Conservation (phyloP, 2,113 vertebrate species). For the Zingel zingel region DNA sequence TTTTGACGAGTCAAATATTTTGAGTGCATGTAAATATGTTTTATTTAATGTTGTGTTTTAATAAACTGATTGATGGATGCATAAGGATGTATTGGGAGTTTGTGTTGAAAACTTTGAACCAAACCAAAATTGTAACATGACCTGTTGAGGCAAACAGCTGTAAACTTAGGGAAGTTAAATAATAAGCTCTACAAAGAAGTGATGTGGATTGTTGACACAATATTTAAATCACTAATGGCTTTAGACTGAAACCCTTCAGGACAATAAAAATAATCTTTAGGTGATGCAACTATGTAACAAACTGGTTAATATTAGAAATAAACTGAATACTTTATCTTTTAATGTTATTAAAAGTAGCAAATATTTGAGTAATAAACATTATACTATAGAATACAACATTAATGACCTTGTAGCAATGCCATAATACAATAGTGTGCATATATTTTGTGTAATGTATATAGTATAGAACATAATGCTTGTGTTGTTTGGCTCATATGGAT, state of each 20-base stretch:
- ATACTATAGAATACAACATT: not conserved
- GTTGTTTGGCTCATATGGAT: not conserved
- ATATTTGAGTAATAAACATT: not conserved
- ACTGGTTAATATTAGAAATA: not conserved
- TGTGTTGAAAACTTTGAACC: not conserved
- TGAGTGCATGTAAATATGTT: constrained; percentile 82
- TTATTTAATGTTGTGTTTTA: constrained; percentile 82
- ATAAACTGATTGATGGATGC: constrained; percentile 71
- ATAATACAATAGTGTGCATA: too few species aligned
- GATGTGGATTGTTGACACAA: not conserved
- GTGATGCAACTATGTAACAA: not conserved
- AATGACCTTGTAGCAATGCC: too few species aligned
- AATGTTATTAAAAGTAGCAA: too few species aligned
- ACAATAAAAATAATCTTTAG: not conserved
- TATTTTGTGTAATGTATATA: too few species aligned
- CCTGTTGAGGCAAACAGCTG: not conserved
- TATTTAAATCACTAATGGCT: not conserved
- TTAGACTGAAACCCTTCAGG: not conserved
- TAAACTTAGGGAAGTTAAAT: not conserved
- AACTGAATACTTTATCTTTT: not conserved
- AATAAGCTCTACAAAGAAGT: not conserved
- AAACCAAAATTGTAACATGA: not conserved
- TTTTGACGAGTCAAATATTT: constrained; percentile 62
- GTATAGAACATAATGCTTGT: not conserved
- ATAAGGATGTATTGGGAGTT: not conserved